Evolutionary conservation across 1,140 invertebrate genomes (phyloP).

Genomic region (Sinonovacula constricta): DNA sequence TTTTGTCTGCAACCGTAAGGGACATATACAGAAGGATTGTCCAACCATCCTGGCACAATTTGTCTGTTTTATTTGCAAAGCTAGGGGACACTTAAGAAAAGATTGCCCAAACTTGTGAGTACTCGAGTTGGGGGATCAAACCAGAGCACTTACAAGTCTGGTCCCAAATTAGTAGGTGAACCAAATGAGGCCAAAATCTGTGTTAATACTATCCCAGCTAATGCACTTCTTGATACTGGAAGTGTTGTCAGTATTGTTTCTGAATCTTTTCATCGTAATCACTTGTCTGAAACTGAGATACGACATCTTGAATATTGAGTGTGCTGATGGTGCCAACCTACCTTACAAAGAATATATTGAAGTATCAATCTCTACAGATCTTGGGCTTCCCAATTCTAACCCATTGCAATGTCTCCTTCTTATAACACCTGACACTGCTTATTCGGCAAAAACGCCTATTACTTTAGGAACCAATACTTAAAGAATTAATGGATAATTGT

Average conservation of each 20-base stretch:
- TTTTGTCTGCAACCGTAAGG: background rate
- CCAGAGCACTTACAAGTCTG: background rate
- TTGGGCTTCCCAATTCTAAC: background rate
- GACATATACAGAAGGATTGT: background rate
- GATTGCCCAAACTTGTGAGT: conserved; percentile 16
- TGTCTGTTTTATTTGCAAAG: background rate
- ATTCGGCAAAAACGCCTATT: background rate
- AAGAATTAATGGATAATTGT: background rate
- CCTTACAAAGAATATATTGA: conserved; percentile 14
- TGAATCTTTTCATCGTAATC: conserved; percentile 16
- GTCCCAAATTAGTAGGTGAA: conserved; percentile 1
- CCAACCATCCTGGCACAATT: background rate
- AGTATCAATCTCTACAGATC: background rate
- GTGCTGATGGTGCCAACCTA: conserved; percentile 29
- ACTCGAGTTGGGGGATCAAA: background rate
- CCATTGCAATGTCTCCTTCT: background rate
- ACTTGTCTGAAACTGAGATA: conserved; percentile 2
- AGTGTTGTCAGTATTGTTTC: conserved; percentile 28
- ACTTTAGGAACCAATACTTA: background rate
- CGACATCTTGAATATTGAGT: conserved; percentile 25
- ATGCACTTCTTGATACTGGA: conserved; percentile 22
- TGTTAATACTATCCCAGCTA: background rate
- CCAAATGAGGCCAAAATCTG: conserved; percentile 12
- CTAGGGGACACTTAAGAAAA: background rate
- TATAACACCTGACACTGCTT: background rate